A percentile compares a stretch with the other conserved stretches of the same genome.
phyloP scores from a whole-genome alignment of 2,888 invertebrate genomes.

The Lasioglossum oenotherae region DNA sequence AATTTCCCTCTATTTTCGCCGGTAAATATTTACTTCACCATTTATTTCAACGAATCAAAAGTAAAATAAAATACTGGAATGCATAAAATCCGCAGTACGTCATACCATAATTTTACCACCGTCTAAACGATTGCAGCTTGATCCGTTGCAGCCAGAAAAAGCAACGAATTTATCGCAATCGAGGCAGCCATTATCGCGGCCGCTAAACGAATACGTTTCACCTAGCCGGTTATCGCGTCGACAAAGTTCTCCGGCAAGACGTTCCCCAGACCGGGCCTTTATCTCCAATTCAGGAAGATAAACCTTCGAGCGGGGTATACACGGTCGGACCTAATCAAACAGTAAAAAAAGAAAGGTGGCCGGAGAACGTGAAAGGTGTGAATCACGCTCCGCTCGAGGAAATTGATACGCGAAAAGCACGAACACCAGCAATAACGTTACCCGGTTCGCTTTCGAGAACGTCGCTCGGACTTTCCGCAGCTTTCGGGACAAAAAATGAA shows the following conservation, averaged over 20 bases:
- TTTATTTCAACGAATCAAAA: no score
- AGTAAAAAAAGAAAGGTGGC: conserved; percentile 31
- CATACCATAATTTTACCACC: no score
- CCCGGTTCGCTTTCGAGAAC: not conserved
- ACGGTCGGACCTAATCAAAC: conserved; percentile 48
- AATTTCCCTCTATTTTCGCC: no score
- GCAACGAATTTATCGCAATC: not conserved
- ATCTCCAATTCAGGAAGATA: conserved; percentile 57
- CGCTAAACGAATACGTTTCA: conserved; percentile 27
- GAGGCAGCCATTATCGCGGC: conserved; percentile 32
- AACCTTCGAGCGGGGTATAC: conserved; percentile 22
- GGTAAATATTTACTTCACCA: no score
- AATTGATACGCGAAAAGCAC: conserved; percentile 36
- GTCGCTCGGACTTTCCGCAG: not conserved
- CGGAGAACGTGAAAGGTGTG: conserved; percentile 13
- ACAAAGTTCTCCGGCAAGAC: conserved; percentile 39
- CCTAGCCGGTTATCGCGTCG: conserved; percentile 49
- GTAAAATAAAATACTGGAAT: no score
- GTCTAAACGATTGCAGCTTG: not conserved
- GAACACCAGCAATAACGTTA: not conserved
- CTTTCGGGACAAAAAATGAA: not conserved
- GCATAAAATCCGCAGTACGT: no score
- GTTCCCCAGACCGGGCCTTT: conserved; percentile 19
- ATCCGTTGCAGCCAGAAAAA: conserved; percentile 2
- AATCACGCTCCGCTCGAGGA: conserved; percentile 13